A percentile compares a stretch with the other conserved stretches of the same genome.
Conservation (phyloP, 1,140 invertebrate genomes). For the Trichonephila inaurata region DNA sequence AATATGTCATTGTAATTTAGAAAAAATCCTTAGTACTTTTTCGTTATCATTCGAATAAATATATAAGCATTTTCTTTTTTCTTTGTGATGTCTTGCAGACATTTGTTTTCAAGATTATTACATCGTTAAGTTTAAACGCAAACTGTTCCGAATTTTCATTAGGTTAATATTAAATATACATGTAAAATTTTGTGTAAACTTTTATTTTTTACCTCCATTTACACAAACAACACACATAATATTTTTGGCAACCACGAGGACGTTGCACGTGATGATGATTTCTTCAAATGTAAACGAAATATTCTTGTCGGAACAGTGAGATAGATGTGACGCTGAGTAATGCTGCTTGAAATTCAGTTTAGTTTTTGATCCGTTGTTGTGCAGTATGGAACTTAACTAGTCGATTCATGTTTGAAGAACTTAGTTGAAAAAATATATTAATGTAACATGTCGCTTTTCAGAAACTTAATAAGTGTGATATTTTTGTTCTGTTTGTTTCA, state of each 20-base stretch:
- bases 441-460: slow-evolving; percentile 46
- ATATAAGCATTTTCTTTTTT: too few species aligned
- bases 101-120: too few species aligned
- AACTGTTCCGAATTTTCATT: too few species aligned
- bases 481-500: slow-evolving; percentile 46
- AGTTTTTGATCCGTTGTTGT: not conserved
- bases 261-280: slow-evolving; percentile 56
- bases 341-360: not conserved
- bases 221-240: not conserved
- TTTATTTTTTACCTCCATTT: too few species aligned
- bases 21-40: too few species aligned
- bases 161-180: too few species aligned
- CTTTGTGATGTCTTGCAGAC: too few species aligned
- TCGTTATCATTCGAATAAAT: too few species aligned
- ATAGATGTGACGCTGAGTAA: slow-evolving; percentile 30
- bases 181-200: too few species aligned
- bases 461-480: slow-evolving; percentile 56
- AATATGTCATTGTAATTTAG: too few species aligned
- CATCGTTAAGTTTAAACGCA: too few species aligned
- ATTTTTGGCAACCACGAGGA: slow-evolving; percentile 1
- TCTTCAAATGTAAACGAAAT: slow-evolving; percentile 62
- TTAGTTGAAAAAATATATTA: slow-evolving; percentile 28
- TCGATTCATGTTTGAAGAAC: not conserved
- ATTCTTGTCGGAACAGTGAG: not conserved
- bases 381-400: not conserved